Base-by-base conservation (phyloP, 1,140 invertebrate species). In the Panulirus ornatus region DNA sequence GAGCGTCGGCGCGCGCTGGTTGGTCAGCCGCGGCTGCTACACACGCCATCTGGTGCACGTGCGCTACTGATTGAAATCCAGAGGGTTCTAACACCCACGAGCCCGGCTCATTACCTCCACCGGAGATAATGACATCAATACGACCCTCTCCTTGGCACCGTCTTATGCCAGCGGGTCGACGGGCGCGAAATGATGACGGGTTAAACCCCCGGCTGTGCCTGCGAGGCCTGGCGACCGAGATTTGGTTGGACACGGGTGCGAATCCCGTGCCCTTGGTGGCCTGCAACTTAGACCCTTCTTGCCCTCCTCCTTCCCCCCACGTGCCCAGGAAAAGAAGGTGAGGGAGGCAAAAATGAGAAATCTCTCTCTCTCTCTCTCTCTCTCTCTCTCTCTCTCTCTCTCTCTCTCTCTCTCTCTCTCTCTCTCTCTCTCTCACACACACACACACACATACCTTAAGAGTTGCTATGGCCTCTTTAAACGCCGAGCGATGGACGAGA, bases 331-430 rank as follows among this genome's bases (percentile, higher is more conserved):
- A 73, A 84, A n/a, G 70, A 16, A 87, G 85, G 85, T 87, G 66
- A 87, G 85, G 75, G 78, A 78, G 75, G 85, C n/a, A 87, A 79
- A 87, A 87, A 87, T 87, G 79, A 78, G 75, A 87, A 79, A 87
- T 79, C 85, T 87, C 73, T 38, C 73, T 76, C 38, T 63, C 58
- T 51, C 38, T 40, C n/a, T 34, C 40, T 76, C 40, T 76, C 34
- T 42, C 73, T 76, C 73, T 42, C 73, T 42, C 73, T 42, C 73
- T 42, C 40, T 73, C 71, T 73, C 71, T 73, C 71, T 73, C 71
- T 63, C 58, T 63, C 58, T 63, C 58, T 63, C 58, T 63, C 58
- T 63, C 58, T 63, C 58, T 63, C 58, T 63, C 58, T 63, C 58
- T 63, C 58, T 63, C 58, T 63, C 58, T 63, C 58, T 63, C 51